phyloP scores from a whole-genome alignment of 2,888 invertebrate species.

The Adelphocoris suturalis region DNA sequence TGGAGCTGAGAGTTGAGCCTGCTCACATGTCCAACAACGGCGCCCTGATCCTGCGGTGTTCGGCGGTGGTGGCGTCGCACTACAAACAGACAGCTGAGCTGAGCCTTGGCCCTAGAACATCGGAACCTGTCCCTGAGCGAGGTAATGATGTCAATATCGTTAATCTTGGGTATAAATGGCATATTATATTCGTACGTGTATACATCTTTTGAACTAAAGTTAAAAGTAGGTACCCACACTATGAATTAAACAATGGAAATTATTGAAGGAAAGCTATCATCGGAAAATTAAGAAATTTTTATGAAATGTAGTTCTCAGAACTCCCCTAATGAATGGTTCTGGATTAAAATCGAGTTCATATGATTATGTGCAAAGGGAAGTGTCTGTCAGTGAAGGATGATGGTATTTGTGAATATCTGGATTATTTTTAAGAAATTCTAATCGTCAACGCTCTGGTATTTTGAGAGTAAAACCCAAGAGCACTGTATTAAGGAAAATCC shows the following conservation, averaged over 20 bases:
- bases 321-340: background rate
- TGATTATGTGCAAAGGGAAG: too few relatives aligned
- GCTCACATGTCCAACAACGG: slow-evolving; percentile 82
- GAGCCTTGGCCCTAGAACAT: slow-evolving; percentile 85
- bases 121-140: slow-evolving; percentile 89
- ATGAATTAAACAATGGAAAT: background rate
- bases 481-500: too few relatives aligned
- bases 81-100: slow-evolving; percentile 85
- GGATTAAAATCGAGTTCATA: too few relatives aligned
- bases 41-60: slow-evolving; percentile 85
- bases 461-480: too few relatives aligned
- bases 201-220: background rate
- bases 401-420: too few relatives aligned
- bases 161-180: background rate
- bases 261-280: too few relatives aligned
- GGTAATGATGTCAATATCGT: slow-evolving; percentile 78
- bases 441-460: too few relatives aligned
- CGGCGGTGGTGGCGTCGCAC: slow-evolving; percentile 84
- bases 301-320: background rate
- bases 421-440: too few relatives aligned
- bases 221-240: background rate
- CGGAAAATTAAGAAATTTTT: background rate
- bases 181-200: background rate
- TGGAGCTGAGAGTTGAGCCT: slow-evolving; percentile 81
- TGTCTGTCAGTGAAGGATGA: too few relatives aligned